These are phyloP conservation scores for Lamellibrachia luymesi DNA, from an alignment of 1,140 invertebrate species.

Conservation along the genomic window DNA sequence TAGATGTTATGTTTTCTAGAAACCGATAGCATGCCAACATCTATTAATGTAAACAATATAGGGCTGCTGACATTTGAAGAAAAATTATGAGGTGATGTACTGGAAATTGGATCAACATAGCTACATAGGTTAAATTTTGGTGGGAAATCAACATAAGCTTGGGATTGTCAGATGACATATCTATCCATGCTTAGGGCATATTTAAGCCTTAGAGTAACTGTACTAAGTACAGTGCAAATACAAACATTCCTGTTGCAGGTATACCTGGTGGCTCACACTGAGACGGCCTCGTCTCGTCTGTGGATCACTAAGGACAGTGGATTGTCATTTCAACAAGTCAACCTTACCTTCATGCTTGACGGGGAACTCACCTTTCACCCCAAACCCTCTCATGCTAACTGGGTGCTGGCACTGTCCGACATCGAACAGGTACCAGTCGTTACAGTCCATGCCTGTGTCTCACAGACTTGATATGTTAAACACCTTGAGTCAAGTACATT, in stretches of 20 bases:
- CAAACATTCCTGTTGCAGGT: constrained; percentile 27
- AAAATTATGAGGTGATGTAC: not conserved
- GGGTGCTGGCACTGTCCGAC: constrained; percentile 12
- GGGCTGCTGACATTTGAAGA: not conserved
- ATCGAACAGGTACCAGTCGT: not conserved
- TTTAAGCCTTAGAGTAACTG: not conserved
- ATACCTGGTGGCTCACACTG: constrained; percentile 36
- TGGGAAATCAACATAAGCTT: no score
- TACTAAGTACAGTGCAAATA: not conserved
- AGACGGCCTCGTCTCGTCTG: constrained; percentile 25
- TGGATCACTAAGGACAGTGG: constrained; percentile 42
- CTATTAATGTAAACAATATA: no score
- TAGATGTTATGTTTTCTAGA: no score
- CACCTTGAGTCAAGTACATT: no score
- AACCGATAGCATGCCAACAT: no score
- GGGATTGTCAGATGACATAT: no score
- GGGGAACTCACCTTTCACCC: constrained; percentile 37
- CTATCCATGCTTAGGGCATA: no score
- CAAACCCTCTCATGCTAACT: constrained; percentile 16
- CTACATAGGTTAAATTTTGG: no score
- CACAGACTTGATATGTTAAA: not conserved
- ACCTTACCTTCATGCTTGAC: constrained; percentile 21
- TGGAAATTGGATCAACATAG: no score
- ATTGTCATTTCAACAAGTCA: constrained; percentile 26
- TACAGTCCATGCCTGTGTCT: not conserved